Evolutionary conservation across 2,797 vertebrate species (phyloP).

Genomic region (Pangasius sanitwongsei): DNA sequence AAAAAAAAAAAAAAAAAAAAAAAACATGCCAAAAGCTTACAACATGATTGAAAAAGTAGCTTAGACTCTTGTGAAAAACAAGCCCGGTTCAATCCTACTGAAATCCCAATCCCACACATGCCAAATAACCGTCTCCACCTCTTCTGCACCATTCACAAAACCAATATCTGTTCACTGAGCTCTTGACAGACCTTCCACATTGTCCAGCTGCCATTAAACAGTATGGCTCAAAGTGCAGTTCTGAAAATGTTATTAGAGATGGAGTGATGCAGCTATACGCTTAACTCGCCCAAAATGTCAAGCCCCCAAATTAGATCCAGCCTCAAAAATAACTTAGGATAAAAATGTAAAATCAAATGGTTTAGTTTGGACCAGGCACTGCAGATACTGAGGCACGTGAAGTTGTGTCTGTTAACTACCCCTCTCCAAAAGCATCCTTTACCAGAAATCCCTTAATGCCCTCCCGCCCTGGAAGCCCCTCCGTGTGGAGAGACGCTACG

Average conservation of each 20-base stretch:
- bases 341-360: slow-evolving; percentile 53
- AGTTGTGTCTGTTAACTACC: slow-evolving; percentile 38
- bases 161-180: not conserved
- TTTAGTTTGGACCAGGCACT: slow-evolving; percentile 67
- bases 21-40: not conserved
- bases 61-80: not conserved
- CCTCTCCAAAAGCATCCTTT: slow-evolving; percentile 31
- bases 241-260: slow-evolving; percentile 13
- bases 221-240: slow-evolving; percentile 19
- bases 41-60: not conserved
- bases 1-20: not conserved
- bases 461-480: slow-evolving; percentile 30
- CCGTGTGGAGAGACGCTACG: slow-evolving; percentile 68
- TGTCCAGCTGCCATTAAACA: slow-evolving; percentile 26
- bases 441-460: slow-evolving; percentile 13
- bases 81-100: slow-evolving; percentile 12
- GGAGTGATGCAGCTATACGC: slow-evolving; percentile 41
- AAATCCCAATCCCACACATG: slow-evolving; percentile 39
- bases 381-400: slow-evolving; percentile 50
- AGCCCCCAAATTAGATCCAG: slow-evolving; percentile 45
- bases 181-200: slow-evolving; percentile 13
- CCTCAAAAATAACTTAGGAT: slow-evolving; percentile 38
- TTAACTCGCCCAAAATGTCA: not conserved
- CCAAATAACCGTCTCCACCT: slow-evolving; percentile 30
- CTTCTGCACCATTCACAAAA: slow-evolving; percentile 14